Evolutionary conservation across 2,797 vertebrate species (phyloP).

Genomic region (Sebastes trivittatus): DNA sequence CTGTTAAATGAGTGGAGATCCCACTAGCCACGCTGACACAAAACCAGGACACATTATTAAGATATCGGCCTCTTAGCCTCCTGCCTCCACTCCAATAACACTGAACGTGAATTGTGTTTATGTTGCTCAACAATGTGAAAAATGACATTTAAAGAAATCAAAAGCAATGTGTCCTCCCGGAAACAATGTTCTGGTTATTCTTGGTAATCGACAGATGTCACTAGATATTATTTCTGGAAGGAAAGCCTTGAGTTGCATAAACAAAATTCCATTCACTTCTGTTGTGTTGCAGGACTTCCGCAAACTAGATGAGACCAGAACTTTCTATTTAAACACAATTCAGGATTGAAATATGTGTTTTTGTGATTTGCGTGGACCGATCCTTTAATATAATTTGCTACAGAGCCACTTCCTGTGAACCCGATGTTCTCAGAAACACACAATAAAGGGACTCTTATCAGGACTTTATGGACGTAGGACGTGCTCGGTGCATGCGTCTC

Average conservation of each 20-base stretch:
- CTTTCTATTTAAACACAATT: neutral
- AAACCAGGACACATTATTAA: neutral
- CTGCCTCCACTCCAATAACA: neutral
- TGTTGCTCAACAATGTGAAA: neutral
- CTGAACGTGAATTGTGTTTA: neutral
- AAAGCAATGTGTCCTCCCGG: neutral
- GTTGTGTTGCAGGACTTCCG: neutral
- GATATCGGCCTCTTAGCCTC: neutral
- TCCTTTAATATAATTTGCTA: neutral
- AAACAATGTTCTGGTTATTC: neutral
- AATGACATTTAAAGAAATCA: neutral
- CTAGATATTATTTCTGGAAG: constrained; percentile 17
- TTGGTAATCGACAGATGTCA: neutral
- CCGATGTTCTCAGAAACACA: constrained; percentile 36
- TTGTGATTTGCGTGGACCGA: neutral
- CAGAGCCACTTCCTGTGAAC: constrained; percentile 16
- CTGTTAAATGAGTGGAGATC: neutral
- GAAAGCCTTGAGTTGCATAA: neutral
- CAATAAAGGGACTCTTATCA: constrained; percentile 63
- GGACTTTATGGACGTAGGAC: constrained; percentile 46
- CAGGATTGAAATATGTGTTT: neutral
- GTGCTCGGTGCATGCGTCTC: neutral
- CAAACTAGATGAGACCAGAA: neutral
- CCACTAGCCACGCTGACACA: neutral
- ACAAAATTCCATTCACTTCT: constrained; percentile 24